Evolutionary conservation across 1,140 invertebrate species (phyloP).

Genomic region (Pseudomyrmex concolor): DNA sequence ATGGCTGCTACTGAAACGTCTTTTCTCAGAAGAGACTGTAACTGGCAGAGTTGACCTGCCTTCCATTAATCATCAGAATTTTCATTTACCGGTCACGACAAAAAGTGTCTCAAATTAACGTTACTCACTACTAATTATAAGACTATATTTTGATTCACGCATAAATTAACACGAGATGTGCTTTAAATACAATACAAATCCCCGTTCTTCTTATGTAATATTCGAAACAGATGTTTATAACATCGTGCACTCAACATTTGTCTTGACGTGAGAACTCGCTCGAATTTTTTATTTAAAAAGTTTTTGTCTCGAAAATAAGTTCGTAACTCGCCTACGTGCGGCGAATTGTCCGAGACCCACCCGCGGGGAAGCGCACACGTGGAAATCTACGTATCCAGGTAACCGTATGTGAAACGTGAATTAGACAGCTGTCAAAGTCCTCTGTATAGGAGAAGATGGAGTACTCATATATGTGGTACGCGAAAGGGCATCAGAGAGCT

Average conservation of each 20-base stretch:
- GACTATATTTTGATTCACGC: too few species aligned
- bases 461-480: slow-evolving; percentile 76
- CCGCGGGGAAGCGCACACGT: slow-evolving; percentile 26
- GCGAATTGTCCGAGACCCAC: slow-evolving; percentile 1
- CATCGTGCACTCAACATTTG: background rate
- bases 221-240: background rate
- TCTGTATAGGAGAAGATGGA: slow-evolving; percentile 74
- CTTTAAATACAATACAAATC: background rate
- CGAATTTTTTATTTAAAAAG: background rate
- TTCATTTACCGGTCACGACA: background rate
- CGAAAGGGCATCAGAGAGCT: slow-evolving; percentile 76
- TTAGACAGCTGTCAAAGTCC: slow-evolving; percentile 78
- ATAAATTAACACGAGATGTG: too few species aligned
- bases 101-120: background rate
- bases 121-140: too few species aligned
- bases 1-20: slow-evolving; percentile 32
- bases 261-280: background rate
- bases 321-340: background rate
- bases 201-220: background rate
- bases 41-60: slow-evolving; percentile 1
- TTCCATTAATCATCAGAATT: slow-evolving; percentile 13
- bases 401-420: slow-evolving; percentile 73
- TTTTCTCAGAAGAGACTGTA: slow-evolving; percentile 24
- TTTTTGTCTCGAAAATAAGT: slow-evolving; percentile 38
- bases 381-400: slow-evolving; percentile 70